These are phyloP conservation scores for Styela plicata DNA, from an alignment of 23 tunicate species.

Conservation along the genomic window DNA sequence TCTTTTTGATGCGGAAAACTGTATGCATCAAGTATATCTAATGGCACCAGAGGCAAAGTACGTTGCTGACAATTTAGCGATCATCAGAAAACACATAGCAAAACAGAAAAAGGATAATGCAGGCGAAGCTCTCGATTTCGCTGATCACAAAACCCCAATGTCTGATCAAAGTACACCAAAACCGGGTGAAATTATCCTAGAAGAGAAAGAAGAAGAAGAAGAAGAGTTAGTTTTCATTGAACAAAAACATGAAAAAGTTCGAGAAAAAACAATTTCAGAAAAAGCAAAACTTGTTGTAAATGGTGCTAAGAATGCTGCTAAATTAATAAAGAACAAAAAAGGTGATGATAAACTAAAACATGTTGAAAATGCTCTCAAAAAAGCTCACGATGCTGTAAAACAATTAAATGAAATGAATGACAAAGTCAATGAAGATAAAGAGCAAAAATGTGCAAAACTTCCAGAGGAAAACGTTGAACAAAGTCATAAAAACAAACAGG, in stretches of 20 bases:
- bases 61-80: slow-evolving; percentile 50
- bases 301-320: background rate
- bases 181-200: background rate
- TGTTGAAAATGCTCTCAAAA: background rate
- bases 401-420: slow-evolving; percentile 28
- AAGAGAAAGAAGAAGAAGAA: slow-evolving; percentile 1
- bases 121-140: background rate
- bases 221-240: slow-evolving; percentile 7
- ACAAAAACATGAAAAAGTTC: background rate
- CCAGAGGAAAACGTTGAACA: slow-evolving; percentile 18
- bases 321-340: background rate
- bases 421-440: slow-evolving; percentile 13
- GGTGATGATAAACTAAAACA: background rate
- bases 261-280: background rate
- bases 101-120: background rate
- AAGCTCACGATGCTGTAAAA: slow-evolving; percentile 6
- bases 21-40: slow-evolving; percentile 37
- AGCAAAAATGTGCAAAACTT: slow-evolving; percentile 4
- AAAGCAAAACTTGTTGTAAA: background rate
- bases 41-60: slow-evolving; percentile 49
- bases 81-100: slow-evolving; percentile 40
- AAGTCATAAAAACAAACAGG: slow-evolving; percentile 3
- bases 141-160: background rate
- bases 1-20: slow-evolving; percentile 40
- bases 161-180: background rate